These are phyloP conservation scores for Nematostella vectensis DNA, from an alignment of 92 coral and sea anemone species.

Conservation along the genomic window DNA sequence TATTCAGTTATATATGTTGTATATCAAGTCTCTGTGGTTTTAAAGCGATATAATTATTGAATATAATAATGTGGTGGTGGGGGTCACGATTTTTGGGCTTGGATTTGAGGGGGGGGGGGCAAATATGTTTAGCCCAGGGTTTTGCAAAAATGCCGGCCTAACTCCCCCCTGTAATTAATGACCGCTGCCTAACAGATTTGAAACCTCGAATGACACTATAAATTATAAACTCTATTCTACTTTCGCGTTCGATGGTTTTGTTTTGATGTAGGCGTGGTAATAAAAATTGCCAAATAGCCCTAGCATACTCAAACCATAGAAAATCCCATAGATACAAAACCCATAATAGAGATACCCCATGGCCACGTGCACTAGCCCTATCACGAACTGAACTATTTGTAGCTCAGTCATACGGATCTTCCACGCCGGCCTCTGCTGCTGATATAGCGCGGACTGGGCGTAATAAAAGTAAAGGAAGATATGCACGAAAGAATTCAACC, in stretches of 20 bases:
- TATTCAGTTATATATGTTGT: too few species aligned
- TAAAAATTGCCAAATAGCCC: conserved; percentile 61
- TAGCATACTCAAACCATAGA: conserved; percentile 58
- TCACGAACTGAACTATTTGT: conserved; percentile 58
- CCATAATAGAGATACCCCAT: conserved; percentile 49
- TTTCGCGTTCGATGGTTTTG: conserved; percentile 16
- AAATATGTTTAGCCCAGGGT: too few species aligned
- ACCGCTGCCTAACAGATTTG: too few species aligned
- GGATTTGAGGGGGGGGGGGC: too few species aligned
- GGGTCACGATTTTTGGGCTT: too few species aligned
- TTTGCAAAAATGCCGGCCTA: too few species aligned
- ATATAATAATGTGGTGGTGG: too few species aligned
- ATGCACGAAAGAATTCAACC: conserved; percentile 58
- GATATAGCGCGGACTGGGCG: conserved; percentile 55
- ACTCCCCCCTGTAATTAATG: too few species aligned
- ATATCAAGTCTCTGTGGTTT: too few species aligned
- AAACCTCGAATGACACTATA: too few species aligned
- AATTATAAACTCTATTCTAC: not conserved
- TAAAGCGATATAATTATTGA: too few species aligned
- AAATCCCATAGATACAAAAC: conserved; percentile 53
- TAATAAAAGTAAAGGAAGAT: conserved; percentile 69
- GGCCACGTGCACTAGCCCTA: conserved; percentile 46
- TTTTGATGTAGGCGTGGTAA: conserved; percentile 51
- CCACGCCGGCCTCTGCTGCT: conserved; percentile 68
- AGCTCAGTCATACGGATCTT: conserved; percentile 63